phyloP scores from a whole-genome alignment of 2,797 vertebrate species.

The Coluber constrictor region DNA sequence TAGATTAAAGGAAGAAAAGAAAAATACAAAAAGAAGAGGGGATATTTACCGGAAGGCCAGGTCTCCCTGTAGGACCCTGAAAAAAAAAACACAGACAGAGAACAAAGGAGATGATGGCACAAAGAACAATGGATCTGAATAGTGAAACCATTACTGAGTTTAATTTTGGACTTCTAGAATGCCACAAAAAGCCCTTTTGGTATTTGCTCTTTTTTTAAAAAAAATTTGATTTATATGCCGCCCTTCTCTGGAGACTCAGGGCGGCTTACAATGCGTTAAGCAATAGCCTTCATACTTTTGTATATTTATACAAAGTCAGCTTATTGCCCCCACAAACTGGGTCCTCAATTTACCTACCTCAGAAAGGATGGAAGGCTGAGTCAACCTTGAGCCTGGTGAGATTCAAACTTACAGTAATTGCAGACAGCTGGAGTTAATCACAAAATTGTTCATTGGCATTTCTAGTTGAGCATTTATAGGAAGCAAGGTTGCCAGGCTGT shows the following conservation, averaged over 20 bases:
- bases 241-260: too few relatives aligned
- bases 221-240: too few relatives aligned
- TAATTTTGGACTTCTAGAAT: neutral
- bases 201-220: neutral
- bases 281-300: too few relatives aligned
- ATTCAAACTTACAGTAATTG: too few relatives aligned
- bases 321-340: too few relatives aligned
- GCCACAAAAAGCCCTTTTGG: neutral
- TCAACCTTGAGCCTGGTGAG: too few relatives aligned
- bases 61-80: slow-evolving; percentile 82
- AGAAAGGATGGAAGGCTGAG: too few relatives aligned
- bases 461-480: neutral
- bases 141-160: neutral
- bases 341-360: too few relatives aligned
- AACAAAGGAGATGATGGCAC: slow-evolving; percentile 10
- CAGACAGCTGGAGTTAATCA: too few relatives aligned
- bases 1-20: neutral
- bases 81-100: slow-evolving; percentile 43
- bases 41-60: slow-evolving; percentile 82
- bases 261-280: too few relatives aligned
- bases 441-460: neutral
- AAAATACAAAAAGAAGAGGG: slow-evolving; percentile 31
- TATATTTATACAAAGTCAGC: too few relatives aligned
- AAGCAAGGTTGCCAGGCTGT: neutral
- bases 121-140: slow-evolving; percentile 9